Evolutionary conservation across 2,113 vertebrate genomes (phyloP).

Genomic region (Orycteropus afer): DNA sequence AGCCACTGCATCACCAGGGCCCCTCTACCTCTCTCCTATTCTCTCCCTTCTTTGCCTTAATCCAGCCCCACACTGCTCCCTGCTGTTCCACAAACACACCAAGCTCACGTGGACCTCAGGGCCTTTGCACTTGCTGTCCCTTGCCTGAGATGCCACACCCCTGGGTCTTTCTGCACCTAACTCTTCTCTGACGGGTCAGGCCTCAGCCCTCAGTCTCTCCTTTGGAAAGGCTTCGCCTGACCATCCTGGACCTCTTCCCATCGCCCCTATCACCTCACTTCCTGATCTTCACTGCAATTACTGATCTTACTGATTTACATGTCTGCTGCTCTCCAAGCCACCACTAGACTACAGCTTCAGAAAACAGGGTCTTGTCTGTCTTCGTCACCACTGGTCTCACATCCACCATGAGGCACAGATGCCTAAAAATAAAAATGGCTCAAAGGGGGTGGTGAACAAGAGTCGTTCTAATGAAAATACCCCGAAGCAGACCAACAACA

Average conservation of each 20-base stretch:
- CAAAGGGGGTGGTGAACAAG: background rate
- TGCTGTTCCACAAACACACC: background rate
- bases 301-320: background rate
- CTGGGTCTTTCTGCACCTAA: background rate
- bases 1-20: background rate
- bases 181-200: background rate
- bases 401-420: accelerated
- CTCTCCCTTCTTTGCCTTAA: background rate
- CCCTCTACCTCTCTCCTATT: background rate
- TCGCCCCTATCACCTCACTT: background rate
- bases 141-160: background rate
- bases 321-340: background rate
- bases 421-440: background rate
- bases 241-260: background rate
- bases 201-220: background rate
- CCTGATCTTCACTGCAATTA: background rate
- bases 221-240: background rate
- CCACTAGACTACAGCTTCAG: background rate
- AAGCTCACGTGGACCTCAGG: background rate
- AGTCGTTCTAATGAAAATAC: background rate
- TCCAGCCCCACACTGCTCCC: background rate
- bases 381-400: background rate
- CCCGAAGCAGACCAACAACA: too few species aligned
- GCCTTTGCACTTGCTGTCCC: background rate
- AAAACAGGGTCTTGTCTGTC: background rate